Percentiles rank a stretch among this genome's conserved stretches.
Evolutionary conservation across 2,113 vertebrate species (phyloP).

Genomic region (Hemiprocne comata): DNA sequence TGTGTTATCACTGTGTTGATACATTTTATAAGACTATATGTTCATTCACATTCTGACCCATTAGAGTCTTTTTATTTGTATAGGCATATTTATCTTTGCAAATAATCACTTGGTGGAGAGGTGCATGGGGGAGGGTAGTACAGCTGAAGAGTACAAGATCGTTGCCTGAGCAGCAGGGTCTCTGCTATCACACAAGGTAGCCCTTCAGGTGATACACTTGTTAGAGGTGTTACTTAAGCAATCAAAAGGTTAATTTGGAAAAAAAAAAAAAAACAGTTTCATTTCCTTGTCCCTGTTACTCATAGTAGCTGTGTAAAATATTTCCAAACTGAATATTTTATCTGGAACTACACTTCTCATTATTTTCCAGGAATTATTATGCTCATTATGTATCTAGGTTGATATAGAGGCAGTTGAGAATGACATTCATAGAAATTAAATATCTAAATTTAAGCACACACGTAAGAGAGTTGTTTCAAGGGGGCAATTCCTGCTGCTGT

Average conservation of each 20-base stretch:
- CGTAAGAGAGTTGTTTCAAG: not conserved
- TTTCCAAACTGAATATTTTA: constrained; percentile 5
- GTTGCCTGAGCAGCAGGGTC: not conserved
- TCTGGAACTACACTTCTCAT: not conserved
- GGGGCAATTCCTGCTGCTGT: constrained; percentile 1
- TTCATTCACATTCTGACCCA: not conserved
- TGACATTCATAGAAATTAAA: not conserved
- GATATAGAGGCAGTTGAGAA: not conserved
- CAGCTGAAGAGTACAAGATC: not conserved
- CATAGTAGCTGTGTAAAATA: not conserved
- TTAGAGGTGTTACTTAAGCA: not conserved
- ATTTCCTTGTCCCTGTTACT: not conserved
- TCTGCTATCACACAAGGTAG: not conserved
- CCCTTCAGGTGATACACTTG: not conserved
- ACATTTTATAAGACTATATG: not conserved
- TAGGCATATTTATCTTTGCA: not conserved
- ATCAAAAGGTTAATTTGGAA: not conserved
- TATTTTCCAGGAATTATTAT: constrained; percentile 27
- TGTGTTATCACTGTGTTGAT: not conserved
- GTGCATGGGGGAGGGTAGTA: not conserved
- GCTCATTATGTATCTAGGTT: not conserved
- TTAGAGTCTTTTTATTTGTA: not conserved
- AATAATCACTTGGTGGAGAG: not conserved
- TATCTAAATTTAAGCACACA: not conserved
- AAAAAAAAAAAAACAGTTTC: not conserved